Evolutionary conservation across 2,888 invertebrate genomes (phyloP).

Genomic region (Eupithecia dodoneata): DNA sequence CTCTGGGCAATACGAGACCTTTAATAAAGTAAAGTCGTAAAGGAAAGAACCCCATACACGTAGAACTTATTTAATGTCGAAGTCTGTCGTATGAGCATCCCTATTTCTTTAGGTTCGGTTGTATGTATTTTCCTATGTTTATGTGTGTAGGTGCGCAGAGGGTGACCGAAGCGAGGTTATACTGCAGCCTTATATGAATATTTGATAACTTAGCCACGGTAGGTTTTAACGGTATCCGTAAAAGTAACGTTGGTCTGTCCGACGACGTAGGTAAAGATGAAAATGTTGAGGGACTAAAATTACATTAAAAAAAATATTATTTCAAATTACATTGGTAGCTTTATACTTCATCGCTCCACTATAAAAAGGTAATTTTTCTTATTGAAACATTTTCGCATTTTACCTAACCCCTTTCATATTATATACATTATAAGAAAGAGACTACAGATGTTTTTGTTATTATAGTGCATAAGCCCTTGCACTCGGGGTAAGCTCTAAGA

Average conservation of each 20-base stretch:
- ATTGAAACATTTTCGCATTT: too few species aligned
- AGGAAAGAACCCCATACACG: neutral
- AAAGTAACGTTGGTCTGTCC: neutral
- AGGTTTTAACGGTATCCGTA: neutral
- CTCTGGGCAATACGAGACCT: neutral
- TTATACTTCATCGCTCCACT: neutral
- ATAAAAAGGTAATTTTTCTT: too few species aligned
- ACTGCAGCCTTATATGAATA: conserved; percentile 48
- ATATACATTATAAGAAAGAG: too few species aligned
- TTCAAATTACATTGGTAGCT: neutral
- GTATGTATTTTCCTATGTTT: conserved; percentile 11
- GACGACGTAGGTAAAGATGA: neutral
- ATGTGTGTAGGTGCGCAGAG: conserved; percentile 35
- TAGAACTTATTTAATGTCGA: neutral
- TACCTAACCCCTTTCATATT: too few species aligned
- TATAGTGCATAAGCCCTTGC: too few species aligned
- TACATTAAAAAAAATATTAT: too few species aligned
- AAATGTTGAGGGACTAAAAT: neutral
- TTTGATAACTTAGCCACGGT: conserved; percentile 42
- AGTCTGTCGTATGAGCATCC: neutral
- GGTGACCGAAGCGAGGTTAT: conserved; percentile 32
- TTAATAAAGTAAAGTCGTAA: conserved; percentile 16
- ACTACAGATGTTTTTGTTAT: too few species aligned
- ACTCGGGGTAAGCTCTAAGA: too few species aligned
- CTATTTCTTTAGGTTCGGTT: conserved; percentile 7